phyloP scores from a whole-genome alignment of 2,113 vertebrate genomes.

The Paedocypris sp. region DNA sequence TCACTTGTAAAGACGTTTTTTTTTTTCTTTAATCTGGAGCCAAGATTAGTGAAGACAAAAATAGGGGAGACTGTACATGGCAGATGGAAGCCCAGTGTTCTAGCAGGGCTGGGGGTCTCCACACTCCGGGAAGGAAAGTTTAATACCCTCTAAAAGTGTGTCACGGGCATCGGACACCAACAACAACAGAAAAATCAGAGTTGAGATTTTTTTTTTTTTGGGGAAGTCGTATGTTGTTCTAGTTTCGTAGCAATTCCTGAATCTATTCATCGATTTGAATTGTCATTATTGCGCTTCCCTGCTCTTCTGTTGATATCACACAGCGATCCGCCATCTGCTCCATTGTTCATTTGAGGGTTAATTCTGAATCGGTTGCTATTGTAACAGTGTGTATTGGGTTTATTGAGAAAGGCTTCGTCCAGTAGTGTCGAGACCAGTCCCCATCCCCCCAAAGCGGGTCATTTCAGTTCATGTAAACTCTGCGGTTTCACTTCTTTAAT shows the following conservation, averaged over 20 bases:
- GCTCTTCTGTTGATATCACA: background rate
- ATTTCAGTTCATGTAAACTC: background rate
- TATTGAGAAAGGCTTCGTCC: background rate
- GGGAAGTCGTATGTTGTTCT: too few species aligned
- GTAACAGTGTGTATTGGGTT: background rate
- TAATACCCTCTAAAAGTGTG: conserved; percentile 44
- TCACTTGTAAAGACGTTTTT: too few species aligned
- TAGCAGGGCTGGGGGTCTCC: background rate
- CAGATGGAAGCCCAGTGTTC: conserved; percentile 46
- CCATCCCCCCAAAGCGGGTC: conserved; percentile 11
- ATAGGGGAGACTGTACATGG: background rate
- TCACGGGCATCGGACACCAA: conserved; percentile 48
- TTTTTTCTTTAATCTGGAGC: conserved; percentile 3
- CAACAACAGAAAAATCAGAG: conserved; percentile 20
- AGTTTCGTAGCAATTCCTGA: background rate
- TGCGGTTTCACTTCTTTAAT: conserved; percentile 32
- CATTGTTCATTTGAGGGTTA: conserved; percentile 11
- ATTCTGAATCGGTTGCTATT: background rate
- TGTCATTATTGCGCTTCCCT: background rate
- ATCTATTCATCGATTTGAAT: background rate
- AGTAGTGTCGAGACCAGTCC: background rate
- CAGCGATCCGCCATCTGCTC: conserved; percentile 1
- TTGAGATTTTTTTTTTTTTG: background rate
- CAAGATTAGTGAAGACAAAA: background rate
- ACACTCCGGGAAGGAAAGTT: conserved; percentile 31